Percentiles rank a stretch among this genome's conserved stretches.
These are phyloP conservation scores for Pavo muticus DNA, from an alignment of 2,113 vertebrate genomes.

Conservation along the genomic window DNA sequence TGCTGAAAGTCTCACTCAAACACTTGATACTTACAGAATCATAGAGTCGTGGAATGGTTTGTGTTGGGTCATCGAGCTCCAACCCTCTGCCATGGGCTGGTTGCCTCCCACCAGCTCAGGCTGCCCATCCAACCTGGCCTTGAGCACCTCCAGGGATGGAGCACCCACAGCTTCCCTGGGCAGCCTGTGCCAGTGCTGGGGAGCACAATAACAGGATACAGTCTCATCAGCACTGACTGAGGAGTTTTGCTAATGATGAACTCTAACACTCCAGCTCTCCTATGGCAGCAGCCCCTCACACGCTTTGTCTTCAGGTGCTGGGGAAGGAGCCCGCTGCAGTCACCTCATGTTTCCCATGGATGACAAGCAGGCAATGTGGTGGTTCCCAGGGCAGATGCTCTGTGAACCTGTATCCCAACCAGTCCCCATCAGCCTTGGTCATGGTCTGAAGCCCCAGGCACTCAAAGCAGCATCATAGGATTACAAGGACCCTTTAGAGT, in stretches of 20 bases:
- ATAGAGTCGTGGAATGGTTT: too few relatives aligned
- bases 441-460: neutral
- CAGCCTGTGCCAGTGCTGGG: neutral
- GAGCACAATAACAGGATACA: neutral
- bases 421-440: neutral
- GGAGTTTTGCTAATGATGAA: neutral
- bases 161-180: too few relatives aligned
- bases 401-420: neutral
- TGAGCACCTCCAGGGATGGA: too few relatives aligned
- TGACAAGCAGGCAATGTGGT: neutral
- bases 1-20: neutral
- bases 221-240: neutral
- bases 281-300: neutral
- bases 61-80: too few relatives aligned
- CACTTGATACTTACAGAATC: neutral
- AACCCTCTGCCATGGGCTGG: too few relatives aligned
- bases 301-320: fast-evolving
- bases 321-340: neutral
- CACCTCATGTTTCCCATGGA: neutral
- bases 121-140: too few relatives aligned
- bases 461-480: neutral
- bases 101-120: too few relatives aligned
- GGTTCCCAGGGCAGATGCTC: neutral
- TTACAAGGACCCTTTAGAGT: neutral
- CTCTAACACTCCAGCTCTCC: neutral